Evolutionary conservation across 2,797 vertebrate species (phyloP).

Genomic region (Dendrocincla fuliginosa): DNA sequence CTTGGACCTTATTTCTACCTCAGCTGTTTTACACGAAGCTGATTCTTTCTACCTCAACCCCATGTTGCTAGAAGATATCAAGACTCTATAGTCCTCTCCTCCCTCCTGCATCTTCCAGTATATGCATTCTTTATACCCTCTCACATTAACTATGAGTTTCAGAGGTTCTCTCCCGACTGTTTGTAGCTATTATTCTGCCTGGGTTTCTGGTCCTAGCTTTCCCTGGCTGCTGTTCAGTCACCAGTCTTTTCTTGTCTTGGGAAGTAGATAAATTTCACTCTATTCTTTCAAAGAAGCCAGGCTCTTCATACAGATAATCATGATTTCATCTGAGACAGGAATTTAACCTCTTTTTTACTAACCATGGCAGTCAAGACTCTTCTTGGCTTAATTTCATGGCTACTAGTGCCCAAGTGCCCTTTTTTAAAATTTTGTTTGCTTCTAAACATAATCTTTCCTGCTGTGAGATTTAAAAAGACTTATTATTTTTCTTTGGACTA

Average conservation of each 20-base stretch:
- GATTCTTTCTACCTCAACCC: not conserved
- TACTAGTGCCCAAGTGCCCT: not conserved
- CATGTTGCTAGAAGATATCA: not conserved
- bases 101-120: not conserved
- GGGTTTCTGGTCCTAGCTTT: not conserved
- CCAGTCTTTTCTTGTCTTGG: not conserved
- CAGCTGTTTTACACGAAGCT: not conserved
- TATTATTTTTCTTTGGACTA: constrained; percentile 14
- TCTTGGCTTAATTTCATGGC: not conserved
- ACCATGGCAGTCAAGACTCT: not conserved
- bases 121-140: not conserved
- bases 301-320: not conserved
- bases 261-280: not conserved
- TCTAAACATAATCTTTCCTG: not conserved
- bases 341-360: not conserved
- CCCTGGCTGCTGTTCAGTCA: not conserved
- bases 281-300: not conserved
- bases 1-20: not conserved
- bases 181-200: not conserved
- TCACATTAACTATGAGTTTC: not conserved
- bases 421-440: not conserved
- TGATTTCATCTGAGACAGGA: not conserved
- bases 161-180: not conserved
- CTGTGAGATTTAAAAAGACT: not conserved
- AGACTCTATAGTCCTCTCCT: not conserved